phyloP scores from a whole-genome alignment of 2,113 vertebrate species.

The Camarhynchus parvulus region DNA sequence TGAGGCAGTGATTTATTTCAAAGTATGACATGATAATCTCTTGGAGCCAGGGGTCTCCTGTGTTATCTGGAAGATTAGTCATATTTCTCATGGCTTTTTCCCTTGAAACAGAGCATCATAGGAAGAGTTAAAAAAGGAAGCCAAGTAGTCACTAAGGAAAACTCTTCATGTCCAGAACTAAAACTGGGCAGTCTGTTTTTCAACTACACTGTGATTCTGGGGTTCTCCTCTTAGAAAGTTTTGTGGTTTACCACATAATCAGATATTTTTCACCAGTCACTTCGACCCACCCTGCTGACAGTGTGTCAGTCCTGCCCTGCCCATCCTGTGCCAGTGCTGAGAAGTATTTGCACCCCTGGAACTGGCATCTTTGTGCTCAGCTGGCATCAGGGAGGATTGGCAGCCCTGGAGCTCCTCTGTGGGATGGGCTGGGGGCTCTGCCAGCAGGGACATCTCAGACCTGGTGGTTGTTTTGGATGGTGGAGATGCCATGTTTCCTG shows the following conservation, averaged over 20 bases:
- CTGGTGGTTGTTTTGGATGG: neutral
- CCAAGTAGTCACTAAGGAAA: neutral
- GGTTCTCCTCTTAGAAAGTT: neutral
- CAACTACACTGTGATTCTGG: neutral
- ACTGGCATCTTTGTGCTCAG: neutral
- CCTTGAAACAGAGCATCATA: neutral
- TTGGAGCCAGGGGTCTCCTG: neutral
- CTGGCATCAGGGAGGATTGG: neutral
- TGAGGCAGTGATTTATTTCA: neutral
- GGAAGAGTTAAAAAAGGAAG: neutral
- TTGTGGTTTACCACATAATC: neutral
- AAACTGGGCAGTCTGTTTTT: neutral
- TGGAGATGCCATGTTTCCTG: neutral
- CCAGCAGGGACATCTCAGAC: neutral
- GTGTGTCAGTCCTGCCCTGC: neutral
- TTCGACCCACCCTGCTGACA: accelerated
- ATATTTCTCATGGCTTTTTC: neutral
- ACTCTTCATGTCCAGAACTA: neutral
- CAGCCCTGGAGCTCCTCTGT: neutral
- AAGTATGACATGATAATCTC: neutral
- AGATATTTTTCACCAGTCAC: neutral
- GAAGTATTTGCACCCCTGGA: neutral
- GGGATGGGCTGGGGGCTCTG: neutral
- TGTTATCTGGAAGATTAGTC: neutral
- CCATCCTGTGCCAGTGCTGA: accelerated